Base-by-base conservation (phyloP, 1,140 invertebrate genomes). In the Galleria mellonella region DNA sequence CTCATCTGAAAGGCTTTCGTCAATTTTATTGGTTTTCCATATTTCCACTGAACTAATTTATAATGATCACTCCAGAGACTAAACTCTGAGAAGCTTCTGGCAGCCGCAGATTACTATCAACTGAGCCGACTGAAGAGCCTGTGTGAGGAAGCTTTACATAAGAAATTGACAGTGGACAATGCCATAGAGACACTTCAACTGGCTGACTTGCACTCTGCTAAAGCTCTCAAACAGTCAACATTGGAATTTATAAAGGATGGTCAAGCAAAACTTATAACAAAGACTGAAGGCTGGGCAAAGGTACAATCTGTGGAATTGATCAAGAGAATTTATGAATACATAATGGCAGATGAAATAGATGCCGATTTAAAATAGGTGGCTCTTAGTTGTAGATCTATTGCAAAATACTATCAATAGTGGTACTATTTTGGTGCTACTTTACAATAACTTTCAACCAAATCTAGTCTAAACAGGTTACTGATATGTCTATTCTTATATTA, bases 181-280 rank as follows among this genome's bases (percentile, higher is more conserved):
- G 78, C 72, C 4, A 78, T 85, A 37, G 75, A 81, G 39, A 85
- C 79, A 2, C 39, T 85, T 4, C 70, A 82, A 40, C 54, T 85
- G 32, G 82, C 82, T 6, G 75, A 82, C 39, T 55, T 85, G 32
- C 77, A 83, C 49, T 79, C 77, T n/a, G 82, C 79, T 2, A 71
- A 58, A 36, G 56, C 48, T 2, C 43, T 85, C 1, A 81, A 82
- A 31, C 55, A 75, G 39, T 52, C 65, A 5, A 76, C 75, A 2
- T 55, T 85, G n/a, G 77, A 83, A 47, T 85, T 82, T 32, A 81
- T 85, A 10, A 85, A 83, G 47, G 78, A 85, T 53, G 82, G 82
- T 6, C 73, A 83, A 59, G 77, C 77, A 2, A 71, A 67, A 46
- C 57, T 82, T 9, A 81, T 85, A 8, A 81, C 70, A 11, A 82